These are phyloP conservation scores for Thecocarcelia acutangulata DNA, from an alignment of 2,888 invertebrate genomes.

Conservation along the genomic window DNA sequence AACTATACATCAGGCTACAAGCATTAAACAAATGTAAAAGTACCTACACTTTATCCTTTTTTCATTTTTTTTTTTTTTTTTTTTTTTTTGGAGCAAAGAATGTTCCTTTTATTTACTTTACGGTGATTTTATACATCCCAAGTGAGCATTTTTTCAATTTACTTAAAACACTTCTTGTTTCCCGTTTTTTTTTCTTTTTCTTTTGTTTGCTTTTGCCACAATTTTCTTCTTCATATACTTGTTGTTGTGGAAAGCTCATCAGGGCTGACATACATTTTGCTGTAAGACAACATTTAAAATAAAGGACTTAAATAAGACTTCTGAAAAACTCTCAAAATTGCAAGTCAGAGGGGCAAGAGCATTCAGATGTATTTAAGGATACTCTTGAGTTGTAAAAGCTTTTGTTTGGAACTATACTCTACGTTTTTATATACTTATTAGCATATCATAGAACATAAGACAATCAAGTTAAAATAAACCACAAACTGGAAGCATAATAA, in stretches of 20 bases:
- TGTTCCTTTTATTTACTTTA: conserved; percentile 15
- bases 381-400: background rate
- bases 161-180: conserved; percentile 53
- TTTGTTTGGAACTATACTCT: background rate
- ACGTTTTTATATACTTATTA: conserved; percentile 33
- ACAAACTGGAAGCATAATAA: background rate
- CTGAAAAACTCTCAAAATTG: background rate
- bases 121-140: conserved; percentile 39
- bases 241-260: conserved; percentile 53
- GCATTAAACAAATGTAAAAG: conserved; percentile 1
- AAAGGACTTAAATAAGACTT: conserved; percentile 51
- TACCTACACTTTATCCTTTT: background rate
- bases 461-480: background rate
- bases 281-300: conserved; percentile 25
- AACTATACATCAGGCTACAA: background rate
- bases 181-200: conserved; percentile 8
- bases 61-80: conserved; percentile 3
- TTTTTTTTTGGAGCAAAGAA: background rate
- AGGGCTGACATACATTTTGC: conserved; percentile 59
- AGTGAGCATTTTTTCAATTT: conserved; percentile 52
- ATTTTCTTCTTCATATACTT: background rate
- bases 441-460: conserved; percentile 34
- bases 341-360: conserved; percentile 10
- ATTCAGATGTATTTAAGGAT: background rate
- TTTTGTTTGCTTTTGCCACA: conserved; percentile 22